Conservation (phyloP, 1,140 invertebrate genomes). For the Caenorhabditis tropicalis region DNA sequence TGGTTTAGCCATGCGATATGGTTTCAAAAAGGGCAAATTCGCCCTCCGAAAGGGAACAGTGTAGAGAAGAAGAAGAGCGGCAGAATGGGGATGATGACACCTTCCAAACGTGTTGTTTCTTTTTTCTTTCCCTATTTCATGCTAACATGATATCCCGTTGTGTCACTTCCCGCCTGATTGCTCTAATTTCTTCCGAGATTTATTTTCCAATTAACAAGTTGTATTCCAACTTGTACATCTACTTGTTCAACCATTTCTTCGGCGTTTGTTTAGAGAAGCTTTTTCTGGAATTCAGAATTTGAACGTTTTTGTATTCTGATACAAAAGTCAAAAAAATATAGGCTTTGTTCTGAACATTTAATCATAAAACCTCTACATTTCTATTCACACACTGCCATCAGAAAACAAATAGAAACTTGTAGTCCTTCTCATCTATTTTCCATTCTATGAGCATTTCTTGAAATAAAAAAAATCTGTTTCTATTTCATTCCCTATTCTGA, state of each 20-base stretch:
- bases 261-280: not conserved
- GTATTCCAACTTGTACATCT: not conserved
- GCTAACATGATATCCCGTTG: constrained; percentile 17
- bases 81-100: constrained; percentile 28
- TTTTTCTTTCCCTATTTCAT: not conserved
- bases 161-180: constrained; percentile 21
- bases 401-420: too few relatives aligned
- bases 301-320: too few relatives aligned
- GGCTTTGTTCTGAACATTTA: too few relatives aligned
- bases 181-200: constrained; percentile 9
- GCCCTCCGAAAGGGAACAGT: not conserved
- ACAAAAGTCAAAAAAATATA: too few relatives aligned
- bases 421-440: too few relatives aligned
- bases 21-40: constrained; percentile 7
- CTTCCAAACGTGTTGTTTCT: constrained; percentile 31
- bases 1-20: not conserved
- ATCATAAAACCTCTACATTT: too few relatives aligned
- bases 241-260: not conserved
- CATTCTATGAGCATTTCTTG: too few relatives aligned
- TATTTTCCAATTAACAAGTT: not conserved
- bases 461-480: too few relatives aligned
- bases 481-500: too few relatives aligned
- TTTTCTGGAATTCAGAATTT: too few relatives aligned
- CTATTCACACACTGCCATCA: too few relatives aligned
- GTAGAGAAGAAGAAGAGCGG: not conserved